Evolutionary conservation across 2,888 invertebrate species (phyloP), one percentile per base, ranked within the genome.

Genomic region (Pyrocoelia pectoralis): DNA sequence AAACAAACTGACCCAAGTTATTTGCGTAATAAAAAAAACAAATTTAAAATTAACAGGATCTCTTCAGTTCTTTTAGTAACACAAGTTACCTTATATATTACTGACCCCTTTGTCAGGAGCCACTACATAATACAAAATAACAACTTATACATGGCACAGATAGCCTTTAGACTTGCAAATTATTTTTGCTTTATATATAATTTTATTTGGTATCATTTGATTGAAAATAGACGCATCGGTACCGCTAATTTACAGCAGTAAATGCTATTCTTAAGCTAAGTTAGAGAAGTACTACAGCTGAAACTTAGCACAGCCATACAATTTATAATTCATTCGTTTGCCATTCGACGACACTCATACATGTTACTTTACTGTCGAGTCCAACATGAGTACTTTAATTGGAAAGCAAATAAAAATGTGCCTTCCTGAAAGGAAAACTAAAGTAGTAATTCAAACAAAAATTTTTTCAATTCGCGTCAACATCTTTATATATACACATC

Each of bases 91-190:
- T 40, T 54, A 62, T 46, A 52, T 46, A 52, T 56, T 62, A 62
- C 17, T 29, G 48, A 55, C 48, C 52, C 40, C 60, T 46, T 13
- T 40, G 13, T 50, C 56, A 40, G 62, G 62, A 62, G 46, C 51
- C 64, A 24, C 56, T 60, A 64, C 46, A 65, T 61, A 70, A 64
- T 70, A 65, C 52, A 68, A 67, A 66, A 68, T 73, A 74, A 73
- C 72, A 74, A 65, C 54, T 56, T 67, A 73, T 71, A 72, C 73
- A 77, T 78, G 78, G 77, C 77, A 78, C 77, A 73, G 75, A 75
- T 70, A 71, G 72, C 73, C 65, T 63, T 67, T 58, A 70, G 72
- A 33, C 43, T 52, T 43, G 12, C 24, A 58, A 49, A 54, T 54
- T 15, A 54, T 33, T 54, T 60, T 41, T 49, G 29, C 29, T 33